A percentile compares a stretch with the other conserved stretches of the same genome.
These are phyloP conservation scores for Gortyna flavago DNA, from an alignment of 2,888 invertebrate species.

Conservation along the genomic window DNA sequence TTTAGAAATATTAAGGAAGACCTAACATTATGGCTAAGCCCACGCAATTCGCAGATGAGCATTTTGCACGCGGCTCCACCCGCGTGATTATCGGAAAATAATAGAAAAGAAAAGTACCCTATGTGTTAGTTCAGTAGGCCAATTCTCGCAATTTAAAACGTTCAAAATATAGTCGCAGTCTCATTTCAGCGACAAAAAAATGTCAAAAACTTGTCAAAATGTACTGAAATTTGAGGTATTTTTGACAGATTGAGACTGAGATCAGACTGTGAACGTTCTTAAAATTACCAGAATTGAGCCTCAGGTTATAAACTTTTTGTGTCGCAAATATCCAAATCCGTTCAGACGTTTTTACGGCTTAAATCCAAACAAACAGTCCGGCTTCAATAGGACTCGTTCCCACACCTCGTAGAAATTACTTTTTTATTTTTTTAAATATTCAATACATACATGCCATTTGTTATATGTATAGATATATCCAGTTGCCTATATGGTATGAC, in stretches of 20 bases:
- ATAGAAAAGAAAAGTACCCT: not conserved
- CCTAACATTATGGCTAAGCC: not conserved
- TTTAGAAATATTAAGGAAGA: conserved; percentile 13
- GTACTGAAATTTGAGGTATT: no score
- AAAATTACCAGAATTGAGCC: no score
- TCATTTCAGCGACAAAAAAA: no score
- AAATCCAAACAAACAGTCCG: not conserved
- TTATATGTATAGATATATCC: not conserved
- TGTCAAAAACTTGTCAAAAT: no score
- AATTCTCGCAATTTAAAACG: no score
- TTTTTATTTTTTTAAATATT: not conserved
- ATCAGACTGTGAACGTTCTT: no score
- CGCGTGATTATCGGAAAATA: not conserved
- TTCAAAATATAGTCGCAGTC: no score
- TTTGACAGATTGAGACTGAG: no score
- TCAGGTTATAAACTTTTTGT: not conserved
- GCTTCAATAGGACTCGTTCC: not conserved
- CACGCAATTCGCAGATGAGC: not conserved
- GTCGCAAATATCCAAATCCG: not conserved
- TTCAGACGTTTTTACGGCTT: not conserved
- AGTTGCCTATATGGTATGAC: not conserved
- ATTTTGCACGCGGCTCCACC: not conserved
- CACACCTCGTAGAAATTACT: not conserved
- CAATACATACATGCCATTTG: no score
- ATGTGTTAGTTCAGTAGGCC: not conserved